Base-by-base conservation (phyloP, 2,113 vertebrate genomes). In the Hemiscyllium ocellatum region DNA sequence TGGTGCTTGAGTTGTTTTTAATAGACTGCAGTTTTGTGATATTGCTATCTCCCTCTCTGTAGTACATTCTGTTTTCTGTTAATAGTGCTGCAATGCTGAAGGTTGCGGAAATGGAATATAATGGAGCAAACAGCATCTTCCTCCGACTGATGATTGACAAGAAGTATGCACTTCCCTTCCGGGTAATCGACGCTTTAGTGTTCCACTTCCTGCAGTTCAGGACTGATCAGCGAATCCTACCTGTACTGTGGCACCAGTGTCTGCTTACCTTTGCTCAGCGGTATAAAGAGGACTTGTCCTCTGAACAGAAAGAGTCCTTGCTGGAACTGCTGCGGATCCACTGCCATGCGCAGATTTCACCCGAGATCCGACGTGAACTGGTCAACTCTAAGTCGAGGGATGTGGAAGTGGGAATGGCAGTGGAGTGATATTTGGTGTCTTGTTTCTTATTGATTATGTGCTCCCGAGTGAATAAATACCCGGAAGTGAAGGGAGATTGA, bases 231-330 rank as follows among this genome's bases (percentile, higher is more conserved):
- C 98, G 99, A 0, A 96, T 96, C 0, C 98, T 99, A 97, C 99
- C 99, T 0, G 99, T 99, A 96, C 98, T 99, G 96, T 99, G 99
- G 99, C 99, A 99, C 97, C 99, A 99, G 97, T 98, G 98, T 96
- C 97, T 99, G 24, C 98, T 99, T 96, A 98, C 98, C 20, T 80
- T 99, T 17, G 98, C 97, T 26, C 99, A 99, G 97, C 99, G 99
- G 96, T 99, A 99, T 97, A 99, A 99, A 96, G 98, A 99, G 1
- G 99, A 99, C 96, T 96, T 99, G 96, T 98, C 98, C 72, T 98
- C 98, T 0, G 99, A 99, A 76, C 99, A 99, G 98, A 99, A 99
- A 96, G 97, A 97, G 1, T 97, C 98, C 0, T 97, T 99, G 96
- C 96, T 99, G 7, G 99, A 99, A 96, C 98, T 99, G 96, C 98